A percentile compares a stretch with the other conserved stretches of the same genome.
Evolutionary conservation across 2,113 vertebrate species (phyloP).

Genomic region (Calypte anna): DNA sequence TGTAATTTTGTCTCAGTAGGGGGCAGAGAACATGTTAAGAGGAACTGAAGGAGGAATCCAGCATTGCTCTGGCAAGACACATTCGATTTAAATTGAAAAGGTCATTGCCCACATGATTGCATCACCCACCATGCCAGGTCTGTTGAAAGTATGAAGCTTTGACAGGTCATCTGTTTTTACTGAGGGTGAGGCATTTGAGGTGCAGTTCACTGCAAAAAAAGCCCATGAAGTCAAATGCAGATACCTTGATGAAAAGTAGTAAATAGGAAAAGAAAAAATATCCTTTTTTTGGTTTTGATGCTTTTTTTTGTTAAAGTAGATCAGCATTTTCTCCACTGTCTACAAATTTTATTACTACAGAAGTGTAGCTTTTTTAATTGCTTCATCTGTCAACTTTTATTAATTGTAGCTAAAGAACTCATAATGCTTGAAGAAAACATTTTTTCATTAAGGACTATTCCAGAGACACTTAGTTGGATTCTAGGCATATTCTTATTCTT

Average conservation of each 20-base stretch:
- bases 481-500: not conserved
- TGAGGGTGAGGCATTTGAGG: not conserved
- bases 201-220: not conserved
- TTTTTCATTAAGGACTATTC: not conserved
- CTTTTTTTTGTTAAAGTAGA: not conserved
- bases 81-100: conserved; percentile 23
- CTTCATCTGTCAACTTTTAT: not conserved
- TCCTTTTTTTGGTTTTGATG: not conserved
- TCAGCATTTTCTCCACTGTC: not conserved
- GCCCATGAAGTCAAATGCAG: accelerated
- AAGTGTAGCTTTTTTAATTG: not conserved
- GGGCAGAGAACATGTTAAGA: not conserved
- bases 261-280: not conserved
- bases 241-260: not conserved
- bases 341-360: not conserved
- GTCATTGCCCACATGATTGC: not conserved
- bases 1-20: not conserved
- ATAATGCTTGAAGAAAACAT: not conserved
- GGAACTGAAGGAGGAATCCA: not conserved
- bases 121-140: not conserved
- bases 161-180: not conserved
- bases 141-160: not conserved
- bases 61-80: not conserved
- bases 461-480: not conserved
- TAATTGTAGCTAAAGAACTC: not conserved